Conservation (phyloP, 92 coral and sea anemone genomes). For the Phenganax stokvisi region DNA sequence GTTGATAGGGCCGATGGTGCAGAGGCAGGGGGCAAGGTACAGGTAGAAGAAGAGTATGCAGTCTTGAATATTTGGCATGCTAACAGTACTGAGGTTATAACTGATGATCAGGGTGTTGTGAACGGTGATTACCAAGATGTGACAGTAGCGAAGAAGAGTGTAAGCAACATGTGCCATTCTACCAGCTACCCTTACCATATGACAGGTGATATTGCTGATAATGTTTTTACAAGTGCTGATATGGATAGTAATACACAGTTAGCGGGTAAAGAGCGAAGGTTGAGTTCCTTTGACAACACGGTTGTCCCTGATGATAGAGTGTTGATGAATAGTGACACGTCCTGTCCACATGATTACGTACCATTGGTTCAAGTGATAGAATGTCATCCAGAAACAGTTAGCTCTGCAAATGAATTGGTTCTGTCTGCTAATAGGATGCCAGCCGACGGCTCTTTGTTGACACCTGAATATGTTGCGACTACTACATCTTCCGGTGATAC, state of each 20-base stretch:
- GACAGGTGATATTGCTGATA: not conserved
- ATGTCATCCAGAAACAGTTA: not conserved
- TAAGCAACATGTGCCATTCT: not conserved
- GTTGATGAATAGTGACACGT: not conserved
- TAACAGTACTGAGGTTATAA: not conserved
- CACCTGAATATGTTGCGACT: not conserved
- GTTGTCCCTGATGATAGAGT: constrained; percentile 6
- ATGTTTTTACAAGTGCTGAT: not conserved
- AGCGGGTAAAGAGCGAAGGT: not conserved
- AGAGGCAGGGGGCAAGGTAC: constrained; percentile 38
- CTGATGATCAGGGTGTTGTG: constrained; percentile 2
- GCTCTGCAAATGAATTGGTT: not conserved
- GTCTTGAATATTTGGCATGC: not conserved
- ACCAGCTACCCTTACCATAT: too few species aligned
- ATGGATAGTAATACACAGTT: not conserved
- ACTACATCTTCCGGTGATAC: constrained; percentile 35
- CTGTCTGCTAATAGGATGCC: not conserved
- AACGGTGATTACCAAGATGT: not conserved
- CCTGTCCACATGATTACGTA: not conserved
- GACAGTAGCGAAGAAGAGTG: not conserved
- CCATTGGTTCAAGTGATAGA: not conserved
- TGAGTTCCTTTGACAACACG: constrained; percentile 10
- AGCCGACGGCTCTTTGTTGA: not conserved
- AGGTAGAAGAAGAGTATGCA: constrained; percentile 13
- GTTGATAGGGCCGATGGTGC: constrained; percentile 40